Evolutionary conservation across 2,113 vertebrate species (phyloP).

Genomic region (Natator depressus): DNA sequence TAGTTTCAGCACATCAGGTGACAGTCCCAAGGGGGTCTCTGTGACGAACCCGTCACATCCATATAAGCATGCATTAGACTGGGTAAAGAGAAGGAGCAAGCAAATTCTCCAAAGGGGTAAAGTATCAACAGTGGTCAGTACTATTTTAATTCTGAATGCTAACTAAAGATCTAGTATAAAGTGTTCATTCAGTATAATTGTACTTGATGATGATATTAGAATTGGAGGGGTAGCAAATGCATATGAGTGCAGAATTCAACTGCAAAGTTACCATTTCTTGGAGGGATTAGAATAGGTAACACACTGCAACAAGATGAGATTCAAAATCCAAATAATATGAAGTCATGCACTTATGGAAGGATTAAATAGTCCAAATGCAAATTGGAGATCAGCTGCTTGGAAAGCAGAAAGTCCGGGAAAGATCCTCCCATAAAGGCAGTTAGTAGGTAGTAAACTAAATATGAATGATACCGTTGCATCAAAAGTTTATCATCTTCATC

Average conservation of each 20-base stretch:
- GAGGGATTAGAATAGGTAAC: background rate
- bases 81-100: background rate
- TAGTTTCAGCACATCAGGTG: no score
- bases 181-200: no score
- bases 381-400: no score
- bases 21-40: no score
- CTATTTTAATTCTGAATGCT: no score
- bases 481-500: background rate
- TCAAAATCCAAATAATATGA: background rate
- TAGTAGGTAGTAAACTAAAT: background rate
- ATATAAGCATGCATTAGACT: background rate
- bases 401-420: no score
- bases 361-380: background rate
- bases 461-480: background rate
- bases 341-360: background rate
- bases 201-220: background rate
- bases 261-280: background rate
- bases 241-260: background rate
- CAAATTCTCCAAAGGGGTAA: background rate
- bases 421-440: background rate
- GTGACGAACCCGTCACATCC: no score
- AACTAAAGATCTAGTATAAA: background rate
- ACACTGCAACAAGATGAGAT: background rate
- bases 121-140: background rate
- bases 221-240: background rate